Evolutionary conservation across 2,113 vertebrate genomes (phyloP).

Genomic region (Ptilonorhynchus violaceus): DNA sequence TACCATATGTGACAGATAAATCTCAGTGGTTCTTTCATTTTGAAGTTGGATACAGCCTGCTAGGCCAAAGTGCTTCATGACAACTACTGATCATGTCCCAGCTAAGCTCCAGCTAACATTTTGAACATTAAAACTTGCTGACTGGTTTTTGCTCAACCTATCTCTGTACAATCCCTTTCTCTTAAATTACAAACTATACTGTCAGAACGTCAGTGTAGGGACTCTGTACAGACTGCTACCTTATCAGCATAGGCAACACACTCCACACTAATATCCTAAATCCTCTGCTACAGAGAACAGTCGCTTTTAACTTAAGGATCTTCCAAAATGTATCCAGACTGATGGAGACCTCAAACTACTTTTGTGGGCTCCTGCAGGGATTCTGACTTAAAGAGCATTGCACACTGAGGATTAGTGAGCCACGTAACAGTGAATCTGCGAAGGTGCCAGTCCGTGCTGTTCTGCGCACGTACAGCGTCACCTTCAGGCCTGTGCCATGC

Average conservation of each 20-base stretch:
- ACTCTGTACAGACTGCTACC: neutral
- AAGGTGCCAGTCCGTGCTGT: neutral
- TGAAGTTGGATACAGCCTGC: neutral
- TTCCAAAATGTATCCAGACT: neutral
- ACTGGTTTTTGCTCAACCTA: neutral
- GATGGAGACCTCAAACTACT: neutral
- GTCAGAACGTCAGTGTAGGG: neutral
- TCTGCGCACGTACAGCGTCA: neutral
- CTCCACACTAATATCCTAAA: neutral
- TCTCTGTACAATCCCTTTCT: neutral
- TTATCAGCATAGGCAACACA: neutral
- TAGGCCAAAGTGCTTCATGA: neutral
- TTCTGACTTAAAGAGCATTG: neutral
- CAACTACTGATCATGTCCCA: neutral
- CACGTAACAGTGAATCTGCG: neutral
- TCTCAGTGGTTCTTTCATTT: neutral
- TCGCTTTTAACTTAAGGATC: neutral
- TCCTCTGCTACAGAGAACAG: neutral
- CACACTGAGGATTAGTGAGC: neutral
- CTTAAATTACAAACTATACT: neutral
- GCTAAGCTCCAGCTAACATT: neutral
- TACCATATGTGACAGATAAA: fast-evolving
- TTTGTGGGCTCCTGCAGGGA: neutral
- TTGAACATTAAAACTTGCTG: neutral
- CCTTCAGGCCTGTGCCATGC: neutral